Evolutionary conservation across 2,113 vertebrate genomes (phyloP), one percentile per base, ranked within the genome.

Genomic region (Coryphaenoides rupestris): DNA sequence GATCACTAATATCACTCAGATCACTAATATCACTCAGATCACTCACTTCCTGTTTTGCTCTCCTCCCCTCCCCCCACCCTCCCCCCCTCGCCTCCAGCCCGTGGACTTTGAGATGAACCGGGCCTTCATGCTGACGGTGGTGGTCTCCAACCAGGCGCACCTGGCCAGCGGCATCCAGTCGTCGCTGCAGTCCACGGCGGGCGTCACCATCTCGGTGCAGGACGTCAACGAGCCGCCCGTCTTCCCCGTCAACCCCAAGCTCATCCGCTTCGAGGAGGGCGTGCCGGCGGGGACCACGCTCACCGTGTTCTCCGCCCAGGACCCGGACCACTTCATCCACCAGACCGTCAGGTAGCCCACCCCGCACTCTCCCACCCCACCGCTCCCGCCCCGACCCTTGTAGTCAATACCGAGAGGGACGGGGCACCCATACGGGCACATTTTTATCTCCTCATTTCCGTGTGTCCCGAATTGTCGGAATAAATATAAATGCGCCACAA

Each of bases 21-120:
- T n/a, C n/a, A n/a, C n/a, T n/a, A n/a, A n/a, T n/a, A n/a, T n/a
- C n/a, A n/a, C n/a, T n/a, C n/a, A n/a, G n/a, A n/a, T n/a, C n/a
- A 40, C 33, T 9, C 33, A n/a, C 33, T 40, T 40, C 9, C 19
- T 54, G 4, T 19, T 54, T 54, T 21, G 17, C n/a, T 21, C 19
- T 54, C 19, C 52, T 54, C 7, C 28, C 28, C 28, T 10, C 6
- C 33, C 33, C 33, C 2, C 33, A 6, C 4, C 13, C 4, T 9
- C 33, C 33, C 33, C 33, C 33, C 7, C 14, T 21, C 54, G 10
- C 13, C 10, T 4, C 4, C 10, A 99, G 97, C 93, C 95, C 0
- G 95, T 98, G 2, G 97, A 99, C 77, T 99, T 96, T 0, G 97
- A 99, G 86, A 91, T 96, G 90, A 98, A 98, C 82, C 91, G 95